Evolutionary conservation across 2,113 vertebrate species (phyloP), one percentile per base, ranked within the genome.

Genomic region (Lophotis ruficrista): DNA sequence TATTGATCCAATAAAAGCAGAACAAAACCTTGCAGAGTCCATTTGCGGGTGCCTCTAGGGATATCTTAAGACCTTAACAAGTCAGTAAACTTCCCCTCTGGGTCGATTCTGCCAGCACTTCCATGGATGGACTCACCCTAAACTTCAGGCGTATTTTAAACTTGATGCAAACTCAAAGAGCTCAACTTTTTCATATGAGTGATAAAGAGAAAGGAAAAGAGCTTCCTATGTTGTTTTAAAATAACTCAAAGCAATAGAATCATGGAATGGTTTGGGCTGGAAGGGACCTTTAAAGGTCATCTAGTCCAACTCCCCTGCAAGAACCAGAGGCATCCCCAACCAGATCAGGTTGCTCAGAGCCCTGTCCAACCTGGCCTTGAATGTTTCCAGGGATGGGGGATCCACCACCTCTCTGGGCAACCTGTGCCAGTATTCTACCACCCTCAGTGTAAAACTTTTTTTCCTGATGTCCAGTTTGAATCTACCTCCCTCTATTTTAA

Each of bases 61-160:
- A 5, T 71, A 37, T 68, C 60, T 56, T 54, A 76, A 54, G 66
- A 65, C 71, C 43, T 84, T 64, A 70, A 22, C 6, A 77, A 77
- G 51, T 11, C 56, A 70, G n/a, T 20, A 48, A 25, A 95, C 20
- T 22, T 85, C 56, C 14, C 8, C 20, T 83, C 33, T 0, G 3
- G 9, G 8, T 58, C 0, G 0, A 16, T 41, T 54, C 28, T 66
- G 14, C 23, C 8, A 35, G 12, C 13, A 23, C 13, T 73, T 71
- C 56, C 30, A 38, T 8, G 12, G 10, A 33, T 50, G 41, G 43
- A 38, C 8, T 3, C 47, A 78, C 21, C 38, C 43, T 83, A 33
- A 68, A 51, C 25, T 82, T 89, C 6, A 77, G n/a, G 7, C 0
- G 0, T 37, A 6, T 70, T 86, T 89, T 56, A 80, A 81, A 37